These are phyloP conservation scores for Sceloporus tristichus DNA, from an alignment of 2,113 vertebrate species.

Conservation along the genomic window DNA sequence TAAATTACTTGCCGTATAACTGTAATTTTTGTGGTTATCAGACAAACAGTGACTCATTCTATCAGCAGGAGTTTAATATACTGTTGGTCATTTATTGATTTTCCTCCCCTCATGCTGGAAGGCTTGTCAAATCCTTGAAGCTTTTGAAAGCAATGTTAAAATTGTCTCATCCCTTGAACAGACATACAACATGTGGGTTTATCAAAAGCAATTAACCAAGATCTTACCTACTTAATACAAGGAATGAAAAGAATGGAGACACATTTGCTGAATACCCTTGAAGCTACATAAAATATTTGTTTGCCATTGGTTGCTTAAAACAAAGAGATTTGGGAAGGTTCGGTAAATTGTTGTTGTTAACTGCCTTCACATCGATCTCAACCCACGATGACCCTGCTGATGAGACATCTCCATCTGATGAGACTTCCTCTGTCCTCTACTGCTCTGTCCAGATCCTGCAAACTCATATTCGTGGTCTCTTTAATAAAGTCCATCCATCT, in stretches of 20 bases:
- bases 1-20: constrained; percentile 51
- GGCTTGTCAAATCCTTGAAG: constrained; percentile 50
- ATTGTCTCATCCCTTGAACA: constrained; percentile 45
- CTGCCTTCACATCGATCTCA: too few relatives aligned
- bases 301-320: constrained; percentile 12
- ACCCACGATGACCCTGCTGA: too few relatives aligned
- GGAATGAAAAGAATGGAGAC: not conserved
- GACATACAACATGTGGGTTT: constrained; percentile 44
- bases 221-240: constrained; percentile 18
- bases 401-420: too few relatives aligned
- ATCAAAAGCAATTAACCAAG: constrained; percentile 47
- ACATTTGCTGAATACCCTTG: constrained; percentile 7
- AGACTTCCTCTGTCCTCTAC: too few relatives aligned
- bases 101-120: constrained; percentile 39
- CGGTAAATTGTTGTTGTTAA: not conserved
- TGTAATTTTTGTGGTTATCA: constrained; percentile 49
- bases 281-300: constrained; percentile 29
- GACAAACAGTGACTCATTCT: constrained; percentile 40
- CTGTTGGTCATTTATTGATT: constrained; percentile 53
- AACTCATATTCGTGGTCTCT: too few relatives aligned
- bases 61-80: constrained; percentile 55
- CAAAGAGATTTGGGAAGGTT: constrained; percentile 22
- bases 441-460: too few relatives aligned
- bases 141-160: constrained; percentile 55
- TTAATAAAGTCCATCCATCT: too few relatives aligned